Evolutionary conservation across 2,888 invertebrate genomes (phyloP).

Genomic region (Ichneumoninae sp.): DNA sequence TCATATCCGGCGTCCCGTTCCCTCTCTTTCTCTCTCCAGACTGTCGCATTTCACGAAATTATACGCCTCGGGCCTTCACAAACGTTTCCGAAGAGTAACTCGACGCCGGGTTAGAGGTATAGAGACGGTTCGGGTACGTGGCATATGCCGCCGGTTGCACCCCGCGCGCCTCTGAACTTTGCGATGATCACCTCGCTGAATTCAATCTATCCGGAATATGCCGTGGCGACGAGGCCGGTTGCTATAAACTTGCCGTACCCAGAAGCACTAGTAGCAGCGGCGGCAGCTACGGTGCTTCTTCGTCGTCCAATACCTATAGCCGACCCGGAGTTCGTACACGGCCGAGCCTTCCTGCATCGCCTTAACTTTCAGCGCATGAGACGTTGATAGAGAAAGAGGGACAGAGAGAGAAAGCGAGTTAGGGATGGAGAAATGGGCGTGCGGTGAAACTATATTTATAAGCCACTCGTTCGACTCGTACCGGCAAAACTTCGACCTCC

Average conservation of each 20-base stretch:
- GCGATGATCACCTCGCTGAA: slow-evolving; percentile 61
- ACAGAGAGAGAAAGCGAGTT: neutral
- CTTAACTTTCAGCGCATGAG: slow-evolving; percentile 48
- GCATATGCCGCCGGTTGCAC: slow-evolving; percentile 40
- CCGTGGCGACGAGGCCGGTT: slow-evolving; percentile 47
- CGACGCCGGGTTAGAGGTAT: neutral
- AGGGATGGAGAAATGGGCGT: slow-evolving; percentile 22
- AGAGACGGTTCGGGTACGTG: slow-evolving; percentile 9
- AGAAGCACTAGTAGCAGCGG: slow-evolving; percentile 24
- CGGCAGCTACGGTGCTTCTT: slow-evolving; percentile 47
- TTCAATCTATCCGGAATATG: slow-evolving; percentile 55
- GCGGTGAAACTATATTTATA: slow-evolving; percentile 58
- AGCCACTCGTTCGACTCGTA: slow-evolving; percentile 48
- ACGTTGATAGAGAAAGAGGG: slow-evolving; percentile 16
- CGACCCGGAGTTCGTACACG: slow-evolving; percentile 23
- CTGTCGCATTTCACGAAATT: slow-evolving; percentile 36
- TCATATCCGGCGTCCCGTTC: slow-evolving; percentile 16
- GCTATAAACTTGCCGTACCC: slow-evolving; percentile 49
- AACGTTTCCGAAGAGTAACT: slow-evolving; percentile 45
- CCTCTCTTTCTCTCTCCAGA: neutral
- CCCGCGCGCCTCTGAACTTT: slow-evolving; percentile 54
- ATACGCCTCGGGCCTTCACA: slow-evolving; percentile 36
- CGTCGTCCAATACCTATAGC: slow-evolving; percentile 39
- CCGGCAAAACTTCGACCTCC: slow-evolving; percentile 49
- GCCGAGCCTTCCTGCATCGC: slow-evolving; percentile 45